phyloP scores from a whole-genome alignment of 2,888 invertebrate genomes.

The Chloroclysta siterata region DNA sequence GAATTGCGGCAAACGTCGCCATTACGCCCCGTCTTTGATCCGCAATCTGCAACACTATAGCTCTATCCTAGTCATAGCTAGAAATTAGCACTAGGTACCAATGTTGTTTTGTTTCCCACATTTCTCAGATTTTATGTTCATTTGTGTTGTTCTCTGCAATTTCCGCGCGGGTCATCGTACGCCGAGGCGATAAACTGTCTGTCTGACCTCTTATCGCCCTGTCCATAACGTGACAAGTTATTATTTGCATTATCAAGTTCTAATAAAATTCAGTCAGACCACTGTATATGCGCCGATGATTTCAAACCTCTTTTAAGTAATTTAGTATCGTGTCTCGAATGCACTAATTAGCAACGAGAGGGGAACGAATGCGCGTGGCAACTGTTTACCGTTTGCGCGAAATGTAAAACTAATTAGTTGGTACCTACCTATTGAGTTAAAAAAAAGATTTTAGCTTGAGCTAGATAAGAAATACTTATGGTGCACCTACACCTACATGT shows the following conservation, averaged over 20 bases:
- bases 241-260: slow-evolving; percentile 45
- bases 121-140: slow-evolving; percentile 17
- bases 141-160: slow-evolving; percentile 9
- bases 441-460: slow-evolving; percentile 8
- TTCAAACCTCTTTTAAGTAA: slow-evolving; percentile 47
- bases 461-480: neutral
- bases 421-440: neutral
- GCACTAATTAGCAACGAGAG: slow-evolving; percentile 61
- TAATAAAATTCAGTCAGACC: slow-evolving; percentile 29
- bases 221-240: slow-evolving; percentile 33
- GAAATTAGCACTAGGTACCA: neutral
- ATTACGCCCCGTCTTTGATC: slow-evolving; percentile 47
- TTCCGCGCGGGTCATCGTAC: slow-evolving; percentile 31
- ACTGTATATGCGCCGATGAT: slow-evolving; percentile 47
- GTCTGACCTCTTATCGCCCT: slow-evolving; percentile 62
- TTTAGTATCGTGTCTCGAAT: slow-evolving; percentile 53
- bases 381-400: slow-evolving; percentile 58
- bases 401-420: slow-evolving; percentile 53
- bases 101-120: slow-evolving; percentile 20
- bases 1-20: slow-evolving; percentile 41
- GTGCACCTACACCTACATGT: neutral
- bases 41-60: slow-evolving; percentile 55
- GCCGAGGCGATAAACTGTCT: slow-evolving; percentile 30
- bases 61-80: slow-evolving; percentile 11
- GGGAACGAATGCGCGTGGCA: slow-evolving; percentile 50